Percentiles rank a stretch among this genome's conserved stretches.
Evolutionary conservation across 2,888 invertebrate species (phyloP).

Genomic region (Microctonus hyperodae): DNA sequence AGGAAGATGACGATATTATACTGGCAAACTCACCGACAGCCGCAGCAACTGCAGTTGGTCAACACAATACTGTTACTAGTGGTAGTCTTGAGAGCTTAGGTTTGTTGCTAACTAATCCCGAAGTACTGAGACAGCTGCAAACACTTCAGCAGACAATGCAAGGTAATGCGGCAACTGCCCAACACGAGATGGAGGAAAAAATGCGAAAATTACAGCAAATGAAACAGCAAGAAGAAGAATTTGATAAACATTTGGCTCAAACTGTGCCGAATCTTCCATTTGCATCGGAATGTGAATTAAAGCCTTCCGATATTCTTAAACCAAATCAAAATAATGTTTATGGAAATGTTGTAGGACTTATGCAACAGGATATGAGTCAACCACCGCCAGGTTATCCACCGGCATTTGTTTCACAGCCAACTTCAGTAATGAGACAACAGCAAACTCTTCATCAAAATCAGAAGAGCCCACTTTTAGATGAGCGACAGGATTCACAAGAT

Average conservation of each 20-base stretch:
- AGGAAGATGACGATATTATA: constrained; percentile 77
- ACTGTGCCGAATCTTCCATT: constrained; percentile 75
- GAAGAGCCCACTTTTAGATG: constrained; percentile 58
- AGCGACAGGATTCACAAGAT: constrained; percentile 53
- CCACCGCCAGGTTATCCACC: constrained; percentile 68
- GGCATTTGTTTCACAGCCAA: constrained; percentile 56
- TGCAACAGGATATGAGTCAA: constrained; percentile 64
- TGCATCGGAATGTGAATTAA: constrained; percentile 72
- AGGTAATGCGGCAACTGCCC: constrained; percentile 60
- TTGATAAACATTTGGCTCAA: constrained; percentile 78
- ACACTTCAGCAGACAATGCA: constrained; percentile 70
- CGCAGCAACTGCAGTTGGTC: constrained; percentile 49
- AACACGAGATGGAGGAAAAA: constrained; percentile 74
- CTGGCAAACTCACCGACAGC: constrained; percentile 62
- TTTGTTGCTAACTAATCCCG: constrained; percentile 58
- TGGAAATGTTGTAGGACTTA: constrained; percentile 42
- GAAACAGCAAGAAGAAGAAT: constrained; percentile 78
- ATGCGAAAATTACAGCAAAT: constrained; percentile 73
- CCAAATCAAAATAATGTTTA: constrained; percentile 50
- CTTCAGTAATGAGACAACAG: constrained; percentile 51
- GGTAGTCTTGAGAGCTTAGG: constrained; percentile 59
- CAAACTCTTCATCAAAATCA: constrained; percentile 48
- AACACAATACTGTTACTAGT: constrained; percentile 48
- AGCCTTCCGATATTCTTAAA: constrained; percentile 62
- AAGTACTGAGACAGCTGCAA: constrained; percentile 81